Evolutionary conservation across 2,797 vertebrate genomes (phyloP).

Genomic region (Botia kubotai): DNA sequence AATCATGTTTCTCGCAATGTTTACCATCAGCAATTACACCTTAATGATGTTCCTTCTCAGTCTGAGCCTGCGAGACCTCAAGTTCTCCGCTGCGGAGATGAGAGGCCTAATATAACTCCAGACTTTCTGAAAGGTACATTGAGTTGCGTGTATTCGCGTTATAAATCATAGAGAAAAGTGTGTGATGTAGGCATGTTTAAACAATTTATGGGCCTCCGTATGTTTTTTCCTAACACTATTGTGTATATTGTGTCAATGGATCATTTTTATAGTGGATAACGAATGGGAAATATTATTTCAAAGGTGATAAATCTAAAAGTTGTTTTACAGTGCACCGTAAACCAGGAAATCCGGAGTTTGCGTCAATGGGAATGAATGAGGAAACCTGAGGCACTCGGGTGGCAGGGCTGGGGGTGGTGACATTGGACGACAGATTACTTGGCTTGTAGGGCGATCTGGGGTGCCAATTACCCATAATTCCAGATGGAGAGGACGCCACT

Average conservation of each 20-base stretch:
- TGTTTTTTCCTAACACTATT: slow-evolving; percentile 50
- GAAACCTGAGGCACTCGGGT: slow-evolving; percentile 33
- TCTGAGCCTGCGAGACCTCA: slow-evolving; percentile 41
- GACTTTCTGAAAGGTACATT: slow-evolving; percentile 39
- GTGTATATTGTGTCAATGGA: slow-evolving; percentile 53
- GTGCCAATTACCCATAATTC: slow-evolving; percentile 29
- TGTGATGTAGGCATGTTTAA: slow-evolving; percentile 56
- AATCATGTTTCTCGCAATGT: slow-evolving; percentile 29
- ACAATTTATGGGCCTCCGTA: slow-evolving; percentile 49
- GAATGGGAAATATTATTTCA: slow-evolving; percentile 50
- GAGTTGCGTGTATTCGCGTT: slow-evolving; percentile 55
- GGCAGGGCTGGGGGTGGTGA: slow-evolving; percentile 36
- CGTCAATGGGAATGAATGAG: slow-evolving; percentile 17
- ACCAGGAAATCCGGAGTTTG: slow-evolving; percentile 13
- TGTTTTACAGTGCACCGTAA: slow-evolving; percentile 41
- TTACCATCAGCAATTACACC: slow-evolving; percentile 51
- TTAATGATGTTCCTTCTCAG: slow-evolving; percentile 47
- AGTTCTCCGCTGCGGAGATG: slow-evolving; percentile 36
- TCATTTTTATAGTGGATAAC: slow-evolving; percentile 56
- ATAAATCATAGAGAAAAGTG: slow-evolving; percentile 57
- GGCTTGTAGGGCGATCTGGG: slow-evolving; percentile 29
- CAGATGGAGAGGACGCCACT: slow-evolving; percentile 34
- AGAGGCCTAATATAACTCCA: slow-evolving; percentile 55
- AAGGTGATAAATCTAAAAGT: slow-evolving; percentile 48
- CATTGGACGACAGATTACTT: slow-evolving; percentile 45